Conservation (phyloP, 2,797 vertebrate genomes). For the Saxicola maurus region DNA sequence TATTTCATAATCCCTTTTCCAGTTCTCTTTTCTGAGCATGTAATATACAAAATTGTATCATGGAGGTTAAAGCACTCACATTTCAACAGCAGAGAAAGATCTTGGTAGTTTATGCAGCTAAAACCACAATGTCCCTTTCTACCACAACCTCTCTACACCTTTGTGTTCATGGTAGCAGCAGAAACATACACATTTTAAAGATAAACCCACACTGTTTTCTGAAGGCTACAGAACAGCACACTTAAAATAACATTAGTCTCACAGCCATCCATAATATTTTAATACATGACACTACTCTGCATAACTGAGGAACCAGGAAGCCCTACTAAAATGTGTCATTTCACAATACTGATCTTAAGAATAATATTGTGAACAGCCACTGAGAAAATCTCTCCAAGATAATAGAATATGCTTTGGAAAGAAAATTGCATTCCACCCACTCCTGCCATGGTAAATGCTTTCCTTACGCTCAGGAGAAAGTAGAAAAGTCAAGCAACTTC, state of each 20-base stretch:
- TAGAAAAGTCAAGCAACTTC: background rate
- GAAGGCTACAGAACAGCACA: background rate
- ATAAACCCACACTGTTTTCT: background rate
- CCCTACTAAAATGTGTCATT: background rate
- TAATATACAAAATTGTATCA: background rate
- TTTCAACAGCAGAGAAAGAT: background rate
- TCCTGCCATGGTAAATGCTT: background rate
- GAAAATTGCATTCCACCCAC: background rate
- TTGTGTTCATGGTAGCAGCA: background rate
- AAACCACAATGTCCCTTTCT: background rate
- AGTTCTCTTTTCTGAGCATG: background rate
- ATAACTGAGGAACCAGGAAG: background rate
- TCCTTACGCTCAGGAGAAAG: background rate
- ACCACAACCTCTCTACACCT: background rate
- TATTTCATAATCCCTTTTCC: background rate
- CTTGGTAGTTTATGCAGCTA: background rate
- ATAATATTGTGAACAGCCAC: background rate
- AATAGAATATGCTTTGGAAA: background rate
- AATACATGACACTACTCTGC: background rate
- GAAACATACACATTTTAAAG: background rate
- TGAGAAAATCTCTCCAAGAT: background rate
- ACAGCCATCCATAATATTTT: background rate
- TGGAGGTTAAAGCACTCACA: background rate
- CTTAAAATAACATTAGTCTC: background rate
- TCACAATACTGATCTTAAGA: background rate